Evolutionary conservation across 2,797 vertebrate genomes (phyloP).

Genomic region (Limosa lapponica): DNA sequence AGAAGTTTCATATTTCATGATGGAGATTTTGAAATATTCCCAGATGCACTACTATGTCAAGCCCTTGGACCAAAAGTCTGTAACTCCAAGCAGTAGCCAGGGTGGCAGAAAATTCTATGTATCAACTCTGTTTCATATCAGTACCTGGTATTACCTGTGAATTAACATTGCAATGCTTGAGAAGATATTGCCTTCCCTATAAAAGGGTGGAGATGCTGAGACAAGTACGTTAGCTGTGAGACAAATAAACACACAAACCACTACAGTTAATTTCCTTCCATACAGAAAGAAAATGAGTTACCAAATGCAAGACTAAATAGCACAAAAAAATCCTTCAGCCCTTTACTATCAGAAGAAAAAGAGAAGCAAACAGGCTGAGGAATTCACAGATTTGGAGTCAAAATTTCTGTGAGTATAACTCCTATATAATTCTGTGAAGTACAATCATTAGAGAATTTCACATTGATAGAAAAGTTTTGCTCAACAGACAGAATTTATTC

Average conservation of each 20-base stretch:
- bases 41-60: background rate
- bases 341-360: slow-evolving; percentile 10
- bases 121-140: background rate
- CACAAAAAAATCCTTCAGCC: background rate
- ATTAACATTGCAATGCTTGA: background rate
- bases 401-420: background rate
- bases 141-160: background rate
- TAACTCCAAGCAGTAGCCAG: background rate
- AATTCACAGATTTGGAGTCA: background rate
- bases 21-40: background rate
- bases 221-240: background rate
- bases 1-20: background rate
- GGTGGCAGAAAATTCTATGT: background rate
- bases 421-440: background rate
- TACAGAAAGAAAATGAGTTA: slow-evolving; percentile 2
- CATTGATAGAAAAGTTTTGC: slow-evolving; percentile 8
- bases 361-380: background rate
- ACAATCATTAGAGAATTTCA: slow-evolving; percentile 21
- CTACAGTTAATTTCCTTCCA: slow-evolving; percentile 17
- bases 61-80: background rate
- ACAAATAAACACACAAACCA: background rate
- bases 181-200: background rate
- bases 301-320: slow-evolving; percentile 8
- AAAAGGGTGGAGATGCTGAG: background rate
- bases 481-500: slow-evolving; percentile 26